Conservation (phyloP, 2,888 invertebrate species). For the Clitarchus hookeri region DNA sequence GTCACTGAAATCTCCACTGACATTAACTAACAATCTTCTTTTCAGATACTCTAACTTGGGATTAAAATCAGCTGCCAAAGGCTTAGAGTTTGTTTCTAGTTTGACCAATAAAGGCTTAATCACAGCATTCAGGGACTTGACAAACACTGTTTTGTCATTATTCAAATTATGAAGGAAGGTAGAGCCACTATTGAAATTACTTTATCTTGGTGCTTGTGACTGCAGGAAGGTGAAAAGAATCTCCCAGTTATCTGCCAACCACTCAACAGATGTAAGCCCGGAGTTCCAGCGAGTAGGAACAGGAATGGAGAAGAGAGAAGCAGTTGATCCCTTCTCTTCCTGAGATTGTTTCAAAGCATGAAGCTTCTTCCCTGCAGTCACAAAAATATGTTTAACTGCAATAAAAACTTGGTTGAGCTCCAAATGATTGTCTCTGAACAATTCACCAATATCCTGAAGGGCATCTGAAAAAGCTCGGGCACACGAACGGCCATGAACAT, state of each 20-base stretch:
- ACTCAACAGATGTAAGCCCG: background rate
- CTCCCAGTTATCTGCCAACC: conserved; percentile 5
- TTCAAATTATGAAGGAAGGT: background rate
- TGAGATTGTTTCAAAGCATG: background rate
- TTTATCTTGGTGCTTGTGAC: background rate
- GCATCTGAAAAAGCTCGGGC: conserved; percentile 4
- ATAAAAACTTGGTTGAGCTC: background rate
- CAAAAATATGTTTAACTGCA: background rate
- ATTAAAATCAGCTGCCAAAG: too few species aligned
- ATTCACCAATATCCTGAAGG: conserved; percentile 3
- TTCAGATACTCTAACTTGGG: background rate
- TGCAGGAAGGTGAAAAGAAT: background rate
- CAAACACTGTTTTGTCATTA: background rate
- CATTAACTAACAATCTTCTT: background rate
- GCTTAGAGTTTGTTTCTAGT: too few species aligned
- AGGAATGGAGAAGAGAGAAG: background rate
- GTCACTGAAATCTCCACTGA: background rate
- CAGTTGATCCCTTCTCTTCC: background rate
- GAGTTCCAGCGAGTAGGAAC: background rate
- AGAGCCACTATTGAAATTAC: background rate
- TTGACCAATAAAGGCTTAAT: background rate
- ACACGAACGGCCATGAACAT: background rate
- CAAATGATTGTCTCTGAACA: too few species aligned
- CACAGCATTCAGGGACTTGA: background rate
- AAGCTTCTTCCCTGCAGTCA: background rate